phyloP scores from a whole-genome alignment of 2,113 vertebrate species.

The Archilochus colubris region DNA sequence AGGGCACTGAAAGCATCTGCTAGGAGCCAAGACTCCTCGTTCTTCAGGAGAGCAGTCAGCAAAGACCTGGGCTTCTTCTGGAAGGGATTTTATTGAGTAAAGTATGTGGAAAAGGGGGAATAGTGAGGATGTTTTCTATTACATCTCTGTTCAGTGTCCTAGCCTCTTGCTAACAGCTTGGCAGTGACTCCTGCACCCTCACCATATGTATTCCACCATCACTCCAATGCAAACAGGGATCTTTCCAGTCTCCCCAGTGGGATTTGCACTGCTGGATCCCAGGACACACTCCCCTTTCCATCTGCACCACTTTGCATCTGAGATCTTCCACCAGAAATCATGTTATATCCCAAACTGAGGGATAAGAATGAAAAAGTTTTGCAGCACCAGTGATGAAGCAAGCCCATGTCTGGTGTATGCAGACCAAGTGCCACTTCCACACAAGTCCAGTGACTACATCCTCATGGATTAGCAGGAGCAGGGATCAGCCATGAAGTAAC shows the following conservation, averaged over 20 bases:
- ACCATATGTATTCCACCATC: fast-evolving
- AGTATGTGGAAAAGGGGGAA: not conserved
- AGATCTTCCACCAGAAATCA: not conserved
- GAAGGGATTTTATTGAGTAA: not conserved
- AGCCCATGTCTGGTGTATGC: not conserved
- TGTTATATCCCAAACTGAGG: fast-evolving
- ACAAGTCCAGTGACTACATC: not conserved
- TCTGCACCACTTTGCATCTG: not conserved
- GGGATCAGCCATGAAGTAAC: not conserved
- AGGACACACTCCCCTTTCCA: not conserved
- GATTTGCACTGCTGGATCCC: not conserved
- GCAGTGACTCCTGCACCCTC: not conserved
- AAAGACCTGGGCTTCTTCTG: not conserved
- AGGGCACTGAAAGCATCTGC: not conserved
- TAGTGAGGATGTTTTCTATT: not conserved
- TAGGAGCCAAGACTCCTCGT: fast-evolving
- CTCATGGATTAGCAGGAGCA: not conserved
- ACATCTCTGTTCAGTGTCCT: not conserved
- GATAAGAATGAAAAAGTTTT: not conserved
- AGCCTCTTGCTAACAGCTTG: not conserved
- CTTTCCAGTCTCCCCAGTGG: not conserved
- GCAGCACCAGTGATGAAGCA: fast-evolving
- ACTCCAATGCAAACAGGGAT: not conserved
- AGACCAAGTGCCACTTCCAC: not conserved
- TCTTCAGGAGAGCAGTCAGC: not conserved